Evolutionary conservation across 1,140 invertebrate genomes (phyloP).

Genomic region (Melanaphis sacchari): DNA sequence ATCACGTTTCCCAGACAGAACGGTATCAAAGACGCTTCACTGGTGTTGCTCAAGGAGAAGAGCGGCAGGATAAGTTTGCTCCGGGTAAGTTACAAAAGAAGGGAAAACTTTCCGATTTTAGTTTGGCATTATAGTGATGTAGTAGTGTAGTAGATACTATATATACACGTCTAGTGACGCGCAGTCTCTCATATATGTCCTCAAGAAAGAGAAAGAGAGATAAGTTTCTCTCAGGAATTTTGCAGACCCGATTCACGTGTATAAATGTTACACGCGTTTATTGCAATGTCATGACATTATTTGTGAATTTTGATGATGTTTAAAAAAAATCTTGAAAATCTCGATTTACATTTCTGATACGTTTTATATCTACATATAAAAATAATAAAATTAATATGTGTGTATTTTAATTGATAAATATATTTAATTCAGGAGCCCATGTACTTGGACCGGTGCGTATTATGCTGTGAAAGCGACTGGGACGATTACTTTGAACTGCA

Average conservation of each 20-base stretch:
- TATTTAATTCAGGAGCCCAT: constrained; percentile 76
- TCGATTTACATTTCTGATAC: background rate
- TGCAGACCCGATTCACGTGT: background rate
- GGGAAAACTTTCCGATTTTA: background rate
- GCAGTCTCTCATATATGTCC: background rate
- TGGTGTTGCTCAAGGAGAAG: constrained; percentile 89
- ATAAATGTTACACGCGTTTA: background rate
- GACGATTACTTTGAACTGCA: constrained; percentile 96
- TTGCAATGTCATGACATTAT: background rate
- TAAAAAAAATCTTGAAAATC: background rate
- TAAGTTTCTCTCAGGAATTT: background rate
- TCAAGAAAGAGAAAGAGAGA: background rate
- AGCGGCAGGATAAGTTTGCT: constrained; percentile 84
- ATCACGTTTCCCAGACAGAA: constrained; percentile 71
- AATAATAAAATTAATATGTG: background rate
- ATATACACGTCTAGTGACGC: background rate
- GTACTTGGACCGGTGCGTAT: constrained; percentile 87
- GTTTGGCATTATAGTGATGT: background rate
- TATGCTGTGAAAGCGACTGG: constrained; percentile 84
- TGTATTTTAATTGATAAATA: background rate
- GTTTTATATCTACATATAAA: background rate
- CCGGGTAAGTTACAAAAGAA: constrained; percentile 64
- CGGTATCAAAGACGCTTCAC: constrained; percentile 83
- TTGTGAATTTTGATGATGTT: background rate
- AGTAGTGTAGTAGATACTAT: background rate